Percentiles rank a stretch among this genome's conserved stretches.
phyloP scores from a whole-genome alignment of 2,888 invertebrate species.

The Serrognathus titanus region DNA sequence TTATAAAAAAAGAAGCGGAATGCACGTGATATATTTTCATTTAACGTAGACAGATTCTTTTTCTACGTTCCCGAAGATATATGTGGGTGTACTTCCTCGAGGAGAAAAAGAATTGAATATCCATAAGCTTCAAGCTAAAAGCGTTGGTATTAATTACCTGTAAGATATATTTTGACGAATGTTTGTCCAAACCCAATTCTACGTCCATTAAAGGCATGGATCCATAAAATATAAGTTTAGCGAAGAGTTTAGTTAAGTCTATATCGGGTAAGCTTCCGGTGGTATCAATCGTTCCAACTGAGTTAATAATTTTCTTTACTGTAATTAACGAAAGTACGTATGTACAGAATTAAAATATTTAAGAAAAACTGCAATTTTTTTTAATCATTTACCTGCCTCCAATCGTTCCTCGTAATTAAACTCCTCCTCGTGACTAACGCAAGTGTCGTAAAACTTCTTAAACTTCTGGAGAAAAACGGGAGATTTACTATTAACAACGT shows the following conservation, averaged over 20 bases:
- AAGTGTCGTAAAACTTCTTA: conserved; percentile 31
- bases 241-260: conserved; percentile 29
- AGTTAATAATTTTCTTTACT: conserved; percentile 25
- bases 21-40: too few species aligned
- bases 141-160: conserved; percentile 17
- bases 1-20: too few species aligned
- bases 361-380: neutral
- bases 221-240: conserved; percentile 27
- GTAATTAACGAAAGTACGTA: conserved; percentile 13
- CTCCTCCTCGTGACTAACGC: conserved; percentile 29
- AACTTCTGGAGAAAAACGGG: conserved; percentile 21
- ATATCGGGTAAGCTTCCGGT: neutral
- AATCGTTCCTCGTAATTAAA: conserved; percentile 30
- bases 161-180: conserved; percentile 25
- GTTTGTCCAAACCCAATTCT: conserved; percentile 27
- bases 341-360: too few species aligned
- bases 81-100: too few species aligned
- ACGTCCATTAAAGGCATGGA: conserved; percentile 32
- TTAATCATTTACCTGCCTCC: conserved; percentile 25
- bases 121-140: too few species aligned
- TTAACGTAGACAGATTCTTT: too few species aligned
- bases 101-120: too few species aligned
- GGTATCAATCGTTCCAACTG: conserved; percentile 15
- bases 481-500: conserved; percentile 17
- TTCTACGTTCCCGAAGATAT: too few species aligned